Evolutionary conservation across 2,113 vertebrate genomes (phyloP).

Genomic region (Eira barbara): DNA sequence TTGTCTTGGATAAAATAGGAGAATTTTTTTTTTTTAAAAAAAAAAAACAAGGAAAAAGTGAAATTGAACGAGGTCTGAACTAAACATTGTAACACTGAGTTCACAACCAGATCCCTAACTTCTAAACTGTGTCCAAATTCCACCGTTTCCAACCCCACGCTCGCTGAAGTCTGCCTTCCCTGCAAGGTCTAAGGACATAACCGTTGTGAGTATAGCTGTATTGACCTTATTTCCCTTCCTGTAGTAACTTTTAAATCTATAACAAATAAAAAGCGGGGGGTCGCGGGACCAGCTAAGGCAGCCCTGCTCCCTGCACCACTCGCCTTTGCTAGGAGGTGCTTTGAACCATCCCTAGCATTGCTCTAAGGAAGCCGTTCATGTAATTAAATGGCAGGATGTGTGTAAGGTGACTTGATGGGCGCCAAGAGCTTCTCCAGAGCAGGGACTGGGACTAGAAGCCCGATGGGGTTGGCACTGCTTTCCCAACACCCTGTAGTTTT

Average conservation of each 20-base stretch:
- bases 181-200: background rate
- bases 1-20: background rate
- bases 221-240: background rate
- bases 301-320: background rate
- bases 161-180: background rate
- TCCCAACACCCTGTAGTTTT: constrained; percentile 44
- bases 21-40: background rate
- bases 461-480: constrained; percentile 21
- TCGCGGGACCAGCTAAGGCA: background rate
- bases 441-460: constrained; percentile 61
- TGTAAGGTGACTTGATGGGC: constrained; percentile 68
- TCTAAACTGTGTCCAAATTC: background rate
- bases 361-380: constrained; percentile 54
- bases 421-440: constrained; percentile 64
- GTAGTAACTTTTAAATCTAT: background rate
- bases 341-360: background rate
- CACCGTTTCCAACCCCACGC: background rate
- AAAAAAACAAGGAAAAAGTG: background rate
- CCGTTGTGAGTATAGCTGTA: background rate
- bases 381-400: constrained; percentile 61
- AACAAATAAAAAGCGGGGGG: constrained; percentile 32
- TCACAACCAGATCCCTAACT: background rate
- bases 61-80: background rate
- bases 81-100: background rate
- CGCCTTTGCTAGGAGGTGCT: background rate